Base-by-base conservation (phyloP, 30 jellyfish, hydroid and myxozoan species). In the Clytia hemisphaerica region DNA sequence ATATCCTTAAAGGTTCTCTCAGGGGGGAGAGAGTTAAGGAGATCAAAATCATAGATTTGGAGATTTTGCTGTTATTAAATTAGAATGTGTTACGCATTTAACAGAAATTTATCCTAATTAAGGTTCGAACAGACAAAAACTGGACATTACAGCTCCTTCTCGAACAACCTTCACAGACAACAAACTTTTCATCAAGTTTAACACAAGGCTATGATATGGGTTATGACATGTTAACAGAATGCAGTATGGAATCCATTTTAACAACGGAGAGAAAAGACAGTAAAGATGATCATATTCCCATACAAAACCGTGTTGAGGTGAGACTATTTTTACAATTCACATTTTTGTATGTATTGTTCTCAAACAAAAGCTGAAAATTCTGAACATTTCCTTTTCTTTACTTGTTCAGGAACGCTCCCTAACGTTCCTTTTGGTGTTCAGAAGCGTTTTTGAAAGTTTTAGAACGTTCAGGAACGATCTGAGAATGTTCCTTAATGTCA, bases 201-300 rank as follows among this genome's bases (percentile, higher is more conserved):
- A 27, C 93, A 27, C 80, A 80, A 9, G 95, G 90, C 21, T 85
- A 71, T 65, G 92, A 78, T 54, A 71, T 85, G 93, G 95, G 95
- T n/a, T 85, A 77, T 77, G 95, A 85, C 81, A 85, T 59, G 84
- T 89, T 85, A 18, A 69, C 84, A n/a, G 95, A 85, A 26, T 85
- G 95, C 73, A 83, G 75, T n/a, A 71, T 78, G 81, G 95, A 85
- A 50, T 67, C 87, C 6, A 85, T 85, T 51, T 54, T 85, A 44
- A 79, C 79, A 4, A 27, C 72, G 28, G 82, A 47, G 25, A 36
- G 35, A 16, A 80, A 60, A 25, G 95, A 38, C 3, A 79, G 64
- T 26, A 85, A 71, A 59, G 95, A 77, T 3, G 95, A 85, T 16
- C 49, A 65, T 16, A 24, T 65, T 10, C 62, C 18, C 19, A 37